A percentile compares a stretch with the other conserved stretches of the same genome.
Conservation (phyloP, 2,113 vertebrate genomes). For the Progne subis region DNA sequence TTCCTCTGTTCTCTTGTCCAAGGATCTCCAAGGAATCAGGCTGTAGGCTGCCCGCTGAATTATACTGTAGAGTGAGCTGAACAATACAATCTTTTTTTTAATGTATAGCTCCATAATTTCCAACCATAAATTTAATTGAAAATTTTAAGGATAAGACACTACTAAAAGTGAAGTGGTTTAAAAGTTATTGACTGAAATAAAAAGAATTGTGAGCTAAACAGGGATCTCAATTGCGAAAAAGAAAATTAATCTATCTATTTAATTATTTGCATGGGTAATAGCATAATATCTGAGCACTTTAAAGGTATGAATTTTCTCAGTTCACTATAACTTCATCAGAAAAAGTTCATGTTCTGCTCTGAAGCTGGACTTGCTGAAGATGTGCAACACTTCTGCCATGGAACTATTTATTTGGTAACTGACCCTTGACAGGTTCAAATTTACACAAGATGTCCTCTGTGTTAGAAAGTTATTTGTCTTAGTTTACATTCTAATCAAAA, state of each 20-base stretch:
- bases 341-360: neutral
- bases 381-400: neutral
- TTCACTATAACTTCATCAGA: neutral
- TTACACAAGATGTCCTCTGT: neutral
- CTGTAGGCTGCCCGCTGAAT: neutral
- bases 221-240: neutral
- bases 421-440: neutral
- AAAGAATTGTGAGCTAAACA: constrained; percentile 16
- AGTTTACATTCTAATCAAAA: neutral
- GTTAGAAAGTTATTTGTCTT: neutral
- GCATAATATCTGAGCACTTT: neutral
- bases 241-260: neutral
- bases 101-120: neutral
- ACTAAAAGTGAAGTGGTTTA: neutral
- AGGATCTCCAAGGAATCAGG: neutral
- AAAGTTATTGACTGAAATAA: constrained; percentile 6
- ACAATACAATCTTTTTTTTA: neutral
- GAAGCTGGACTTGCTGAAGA: neutral
- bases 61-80: neutral
- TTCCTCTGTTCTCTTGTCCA: neutral
- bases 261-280: constrained; percentile 2
- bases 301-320: neutral
- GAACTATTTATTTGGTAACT: neutral
- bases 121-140: constrained; percentile 10
- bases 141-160: neutral